Percentiles rank a stretch among this genome's conserved stretches.
These are phyloP conservation scores for Cygnus atratus DNA, from an alignment of 2,113 vertebrate genomes.

Conservation along the genomic window DNA sequence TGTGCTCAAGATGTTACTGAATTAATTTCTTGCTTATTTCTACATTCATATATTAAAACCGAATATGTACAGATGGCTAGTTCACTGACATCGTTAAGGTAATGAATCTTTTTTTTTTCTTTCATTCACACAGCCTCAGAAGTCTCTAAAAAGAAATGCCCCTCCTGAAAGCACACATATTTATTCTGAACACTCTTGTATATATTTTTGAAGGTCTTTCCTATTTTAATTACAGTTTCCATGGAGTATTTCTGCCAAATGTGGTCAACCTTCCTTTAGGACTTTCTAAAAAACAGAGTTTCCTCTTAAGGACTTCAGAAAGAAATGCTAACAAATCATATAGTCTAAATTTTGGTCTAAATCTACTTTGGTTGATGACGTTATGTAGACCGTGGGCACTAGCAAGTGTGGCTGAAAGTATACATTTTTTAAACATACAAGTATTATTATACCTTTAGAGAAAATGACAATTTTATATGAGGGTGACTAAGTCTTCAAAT, in stretches of 20 bases:
- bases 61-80: not conserved
- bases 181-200: not conserved
- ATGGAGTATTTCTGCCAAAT: not conserved
- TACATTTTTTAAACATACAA: not conserved
- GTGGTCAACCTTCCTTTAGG: constrained; percentile 8
- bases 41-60: not conserved
- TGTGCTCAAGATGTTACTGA: not conserved
- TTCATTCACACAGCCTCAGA: not conserved
- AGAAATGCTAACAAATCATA: not conserved
- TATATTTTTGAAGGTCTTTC: not conserved
- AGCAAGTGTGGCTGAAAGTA: not conserved
- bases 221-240: not conserved
- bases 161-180: not conserved
- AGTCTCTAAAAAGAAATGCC: not conserved
- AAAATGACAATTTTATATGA: not conserved
- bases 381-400: not conserved
- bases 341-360: not conserved
- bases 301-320: constrained; percentile 30
- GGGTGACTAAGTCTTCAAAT: constrained; percentile 19
- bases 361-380: not conserved
- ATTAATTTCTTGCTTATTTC: constrained; percentile 14
- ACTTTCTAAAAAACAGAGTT: constrained; percentile 29
- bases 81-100: not conserved
- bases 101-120: constrained; percentile 9
- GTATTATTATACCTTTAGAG: not conserved